phyloP scores from a whole-genome alignment of 2,797 vertebrate genomes.

The Sphenopsis melanotis region DNA sequence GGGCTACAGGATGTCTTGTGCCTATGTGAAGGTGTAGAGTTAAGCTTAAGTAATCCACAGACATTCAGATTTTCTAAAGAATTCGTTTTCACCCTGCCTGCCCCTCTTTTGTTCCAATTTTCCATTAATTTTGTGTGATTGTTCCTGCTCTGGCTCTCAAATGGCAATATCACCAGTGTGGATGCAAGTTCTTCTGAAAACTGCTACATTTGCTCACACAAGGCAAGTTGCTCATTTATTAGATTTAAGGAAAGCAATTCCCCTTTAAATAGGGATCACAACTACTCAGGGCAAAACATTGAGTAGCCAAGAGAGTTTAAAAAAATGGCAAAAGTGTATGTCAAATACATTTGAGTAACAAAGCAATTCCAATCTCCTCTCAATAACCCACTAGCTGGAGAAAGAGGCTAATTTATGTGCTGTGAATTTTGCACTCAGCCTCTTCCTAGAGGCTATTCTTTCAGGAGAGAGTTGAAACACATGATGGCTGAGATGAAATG shows the following conservation, averaged over 20 bases:
- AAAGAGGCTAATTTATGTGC: conserved; percentile 61
- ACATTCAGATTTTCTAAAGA: background rate
- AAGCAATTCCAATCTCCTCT: conserved; percentile 53
- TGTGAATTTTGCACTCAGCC: conserved; percentile 53
- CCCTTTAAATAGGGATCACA: conserved; percentile 44
- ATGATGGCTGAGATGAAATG: conserved; percentile 24
- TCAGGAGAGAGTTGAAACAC: conserved; percentile 7
- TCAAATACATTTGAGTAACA: conserved; percentile 58
- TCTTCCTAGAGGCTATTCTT: conserved; percentile 62
- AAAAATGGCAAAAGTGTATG: conserved; percentile 29
- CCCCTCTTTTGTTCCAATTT: conserved; percentile 20
- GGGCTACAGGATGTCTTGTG: background rate
- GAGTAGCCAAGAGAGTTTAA: conserved; percentile 36
- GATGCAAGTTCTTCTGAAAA: background rate
- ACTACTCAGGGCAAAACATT: conserved; percentile 33
- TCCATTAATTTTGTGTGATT: conserved; percentile 1
- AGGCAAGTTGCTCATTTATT: conserved; percentile 15
- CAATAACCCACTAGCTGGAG: conserved; percentile 55
- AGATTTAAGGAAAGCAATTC: conserved; percentile 49
- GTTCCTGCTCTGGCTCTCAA: background rate
- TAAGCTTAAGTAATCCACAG: background rate
- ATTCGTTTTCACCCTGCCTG: background rate
- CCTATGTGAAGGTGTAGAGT: background rate
- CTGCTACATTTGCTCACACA: background rate
- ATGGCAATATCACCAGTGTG: background rate